Percentiles rank a stretch among this genome's conserved stretches.
These are phyloP conservation scores for Asobara japonica DNA, from an alignment of 1,140 invertebrate species.

Conservation along the genomic window DNA sequence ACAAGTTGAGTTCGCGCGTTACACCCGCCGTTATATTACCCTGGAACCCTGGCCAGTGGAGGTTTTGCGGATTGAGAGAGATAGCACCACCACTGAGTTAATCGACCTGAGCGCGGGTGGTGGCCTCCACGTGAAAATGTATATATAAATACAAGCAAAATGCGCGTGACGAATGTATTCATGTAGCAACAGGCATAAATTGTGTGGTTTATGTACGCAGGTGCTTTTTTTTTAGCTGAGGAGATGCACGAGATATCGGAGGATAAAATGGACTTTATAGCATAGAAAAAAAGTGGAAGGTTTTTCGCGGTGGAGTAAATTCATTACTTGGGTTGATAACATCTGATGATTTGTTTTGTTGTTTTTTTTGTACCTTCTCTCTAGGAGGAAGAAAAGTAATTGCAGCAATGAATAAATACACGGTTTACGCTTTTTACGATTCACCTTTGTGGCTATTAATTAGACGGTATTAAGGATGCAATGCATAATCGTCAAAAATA, in stretches of 20 bases:
- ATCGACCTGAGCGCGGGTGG: constrained; percentile 17
- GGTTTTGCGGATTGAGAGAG: not conserved
- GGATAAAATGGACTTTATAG: constrained; percentile 8
- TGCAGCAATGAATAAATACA: not conserved
- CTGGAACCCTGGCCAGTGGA: not conserved
- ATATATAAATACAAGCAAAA: constrained; percentile 23
- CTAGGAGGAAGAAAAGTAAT: not conserved
- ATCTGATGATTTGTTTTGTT: not conserved
- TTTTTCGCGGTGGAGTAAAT: constrained; percentile 6
- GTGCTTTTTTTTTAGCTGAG: constrained; percentile 5
- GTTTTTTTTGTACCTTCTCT: not conserved
- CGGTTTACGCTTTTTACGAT: not conserved
- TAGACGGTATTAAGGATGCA: not conserved
- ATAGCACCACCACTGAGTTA: constrained; percentile 4
- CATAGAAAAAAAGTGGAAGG: not conserved
- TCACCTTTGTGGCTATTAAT: not conserved
- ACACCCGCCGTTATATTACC: not conserved
- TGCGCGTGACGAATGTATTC: constrained; percentile 29
- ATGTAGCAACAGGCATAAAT: constrained; percentile 24
- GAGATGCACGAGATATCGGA: constrained; percentile 18
- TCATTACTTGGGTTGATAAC: constrained; percentile 3
- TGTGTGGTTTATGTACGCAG: constrained; percentile 16
- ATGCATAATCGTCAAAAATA: too few relatives aligned
- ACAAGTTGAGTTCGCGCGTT: not conserved
- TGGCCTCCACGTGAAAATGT: constrained; percentile 2